Evolutionary conservation across 2,888 invertebrate species (phyloP).

Genomic region (Microplitis manilae): DNA sequence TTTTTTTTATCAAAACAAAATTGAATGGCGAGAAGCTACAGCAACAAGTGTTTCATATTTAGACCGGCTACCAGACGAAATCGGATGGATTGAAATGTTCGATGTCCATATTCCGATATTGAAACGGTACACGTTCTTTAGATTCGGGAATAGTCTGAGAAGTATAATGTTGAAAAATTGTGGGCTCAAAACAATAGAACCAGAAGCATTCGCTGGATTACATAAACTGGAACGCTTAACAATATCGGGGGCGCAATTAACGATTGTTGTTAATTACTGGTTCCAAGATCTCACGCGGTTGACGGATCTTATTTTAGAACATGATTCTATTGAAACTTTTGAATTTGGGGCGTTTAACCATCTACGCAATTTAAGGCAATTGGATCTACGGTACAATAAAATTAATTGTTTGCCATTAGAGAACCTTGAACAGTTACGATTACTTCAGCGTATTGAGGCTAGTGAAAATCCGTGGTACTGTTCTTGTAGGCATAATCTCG

Average conservation of each 20-base stretch:
- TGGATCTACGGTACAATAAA: slow-evolving; percentile 55
- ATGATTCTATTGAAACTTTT: slow-evolving; percentile 53
- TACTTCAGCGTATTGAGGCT: slow-evolving; percentile 52
- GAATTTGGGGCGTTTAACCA: slow-evolving; percentile 52
- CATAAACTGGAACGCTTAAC: slow-evolving; percentile 56
- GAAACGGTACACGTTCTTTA: slow-evolving; percentile 58
- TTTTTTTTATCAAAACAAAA: slow-evolving; percentile 36
- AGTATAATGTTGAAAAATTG: slow-evolving; percentile 58
- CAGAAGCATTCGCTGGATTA: slow-evolving; percentile 59
- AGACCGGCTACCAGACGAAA: slow-evolving; percentile 57
- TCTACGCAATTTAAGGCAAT: slow-evolving; percentile 50
- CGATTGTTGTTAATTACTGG: slow-evolving; percentile 51
- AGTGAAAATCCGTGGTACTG: slow-evolving; percentile 59
- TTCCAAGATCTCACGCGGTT: slow-evolving; percentile 57
- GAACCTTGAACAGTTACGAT: slow-evolving; percentile 47
- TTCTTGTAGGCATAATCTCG: slow-evolving; percentile 51
- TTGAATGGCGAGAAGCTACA: slow-evolving; percentile 48
- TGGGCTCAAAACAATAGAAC: slow-evolving; percentile 53
- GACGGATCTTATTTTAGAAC: slow-evolving; percentile 53
- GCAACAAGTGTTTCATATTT: slow-evolving; percentile 43
- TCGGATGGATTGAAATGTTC: slow-evolving; percentile 56
- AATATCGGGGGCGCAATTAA: slow-evolving; percentile 54
- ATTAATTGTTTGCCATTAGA: slow-evolving; percentile 54
- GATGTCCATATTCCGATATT: slow-evolving; percentile 52
- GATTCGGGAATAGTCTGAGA: slow-evolving; percentile 60